Evolutionary conservation across 2,797 vertebrate genomes (phyloP).

Genomic region (Todus mexicanus): DNA sequence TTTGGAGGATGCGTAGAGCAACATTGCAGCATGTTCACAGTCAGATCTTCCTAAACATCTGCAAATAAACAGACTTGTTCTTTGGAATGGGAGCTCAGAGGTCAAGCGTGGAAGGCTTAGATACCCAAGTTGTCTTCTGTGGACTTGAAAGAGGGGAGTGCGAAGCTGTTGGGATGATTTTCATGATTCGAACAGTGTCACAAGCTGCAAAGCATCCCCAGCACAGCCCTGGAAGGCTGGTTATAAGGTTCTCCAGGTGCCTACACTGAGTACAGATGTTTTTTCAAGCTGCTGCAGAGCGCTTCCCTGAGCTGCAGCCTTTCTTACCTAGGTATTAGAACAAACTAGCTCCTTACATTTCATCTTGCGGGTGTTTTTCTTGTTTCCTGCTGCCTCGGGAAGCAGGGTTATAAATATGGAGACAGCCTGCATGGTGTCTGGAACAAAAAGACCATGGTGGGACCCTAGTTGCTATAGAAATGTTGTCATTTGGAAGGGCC

Average conservation of each 20-base stretch:
- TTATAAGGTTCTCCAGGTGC: not conserved
- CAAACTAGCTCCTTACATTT: not conserved
- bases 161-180: not conserved
- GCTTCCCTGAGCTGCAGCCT: too few species aligned
- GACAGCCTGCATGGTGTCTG: not conserved
- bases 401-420: not conserved
- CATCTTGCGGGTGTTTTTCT: not conserved
- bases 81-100: not conserved
- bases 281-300: not conserved
- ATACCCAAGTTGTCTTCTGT: too few species aligned
- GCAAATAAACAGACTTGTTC: not conserved
- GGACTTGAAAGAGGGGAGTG: not conserved
- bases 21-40: rapidly evolving
- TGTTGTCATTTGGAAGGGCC: not conserved
- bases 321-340: not conserved
- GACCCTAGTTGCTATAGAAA: not conserved
- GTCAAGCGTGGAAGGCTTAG: rapidly evolving
- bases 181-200: not conserved
- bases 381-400: not conserved
- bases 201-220: not conserved
- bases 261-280: rapidly evolving
- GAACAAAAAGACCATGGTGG: not conserved
- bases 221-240: not conserved
- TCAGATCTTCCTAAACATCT: not conserved
- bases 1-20: not conserved